Percentiles rank a stretch among this genome's conserved stretches.
Evolutionary conservation across 1,140 invertebrate species (phyloP).

Genomic region (fruit fly (Drosophila melanogaster)): Release_6_plus_ISO1_MT NC_004354.4:15736001-15736500

Average conservation of each 20-base stretch:
- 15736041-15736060: conserved; percentile 95
- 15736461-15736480: conserved; percentile 98
- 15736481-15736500: conserved; percentile 96
- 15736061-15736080: conserved; percentile 94
- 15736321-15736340: conserved; percentile 86
- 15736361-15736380: conserved; percentile 95
- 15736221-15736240: conserved; percentile 87
- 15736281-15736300: conserved; percentile 97
- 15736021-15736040: conserved; percentile 94
- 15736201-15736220: conserved; percentile 95
- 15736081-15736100: conserved; percentile 93
- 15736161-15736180: conserved; percentile 97
- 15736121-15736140: conserved; percentile 94
- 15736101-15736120: conserved; percentile 90
- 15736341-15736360: conserved; percentile 92
- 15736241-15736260: conserved; percentile 45
- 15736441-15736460: conserved; percentile 97
- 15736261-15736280: conserved; percentile 92
- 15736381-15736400: conserved; percentile 99
- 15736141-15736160: conserved; percentile 95
- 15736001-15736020: conserved; percentile 91
- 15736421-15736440: conserved; percentile 98
- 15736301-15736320: conserved; percentile 95
- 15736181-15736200: conserved; percentile 96
- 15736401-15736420: conserved; percentile 99